phyloP scores from a whole-genome alignment of 2,888 invertebrate genomes.

The Drosophila peninsularis region DNA sequence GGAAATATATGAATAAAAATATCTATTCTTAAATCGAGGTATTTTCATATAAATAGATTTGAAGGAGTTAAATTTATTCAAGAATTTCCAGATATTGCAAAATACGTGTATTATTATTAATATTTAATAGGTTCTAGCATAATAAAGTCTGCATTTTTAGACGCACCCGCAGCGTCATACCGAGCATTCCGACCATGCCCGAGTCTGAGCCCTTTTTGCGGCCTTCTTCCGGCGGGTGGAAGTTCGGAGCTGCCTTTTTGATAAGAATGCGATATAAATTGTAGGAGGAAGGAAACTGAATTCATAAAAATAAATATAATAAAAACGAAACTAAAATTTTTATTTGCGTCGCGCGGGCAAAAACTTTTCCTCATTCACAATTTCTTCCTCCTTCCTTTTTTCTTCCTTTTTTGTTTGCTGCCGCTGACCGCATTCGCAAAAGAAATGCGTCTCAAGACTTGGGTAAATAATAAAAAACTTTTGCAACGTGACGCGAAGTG shows the following conservation, averaged over 20 bases:
- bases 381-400: background rate
- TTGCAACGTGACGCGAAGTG: constrained; percentile 37
- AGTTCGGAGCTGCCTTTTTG: constrained; percentile 47
- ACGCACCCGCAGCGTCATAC: constrained; percentile 29
- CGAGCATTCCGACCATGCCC: constrained; percentile 50
- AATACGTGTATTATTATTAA: constrained; percentile 1
- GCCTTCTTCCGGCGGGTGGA: constrained; percentile 33
- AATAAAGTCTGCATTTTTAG: constrained; percentile 53
- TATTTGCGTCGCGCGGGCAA: constrained; percentile 36
- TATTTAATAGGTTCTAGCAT: constrained; percentile 64
- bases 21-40: background rate
- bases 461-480: constrained; percentile 60
- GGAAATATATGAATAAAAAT: background rate
- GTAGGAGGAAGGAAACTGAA: constrained; percentile 58
- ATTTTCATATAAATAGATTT: background rate
- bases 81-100: background rate
- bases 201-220: constrained; percentile 32
- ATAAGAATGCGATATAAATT: constrained; percentile 70
- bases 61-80: background rate
- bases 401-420: background rate
- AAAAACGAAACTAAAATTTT: constrained; percentile 62
- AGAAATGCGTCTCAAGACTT: constrained; percentile 52
- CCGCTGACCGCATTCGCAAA: constrained; percentile 47
- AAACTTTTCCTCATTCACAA: constrained; percentile 40
- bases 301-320: constrained; percentile 66